Conservation (phyloP, 2,797 vertebrate species). For the Poliocrania exsul region DNA sequence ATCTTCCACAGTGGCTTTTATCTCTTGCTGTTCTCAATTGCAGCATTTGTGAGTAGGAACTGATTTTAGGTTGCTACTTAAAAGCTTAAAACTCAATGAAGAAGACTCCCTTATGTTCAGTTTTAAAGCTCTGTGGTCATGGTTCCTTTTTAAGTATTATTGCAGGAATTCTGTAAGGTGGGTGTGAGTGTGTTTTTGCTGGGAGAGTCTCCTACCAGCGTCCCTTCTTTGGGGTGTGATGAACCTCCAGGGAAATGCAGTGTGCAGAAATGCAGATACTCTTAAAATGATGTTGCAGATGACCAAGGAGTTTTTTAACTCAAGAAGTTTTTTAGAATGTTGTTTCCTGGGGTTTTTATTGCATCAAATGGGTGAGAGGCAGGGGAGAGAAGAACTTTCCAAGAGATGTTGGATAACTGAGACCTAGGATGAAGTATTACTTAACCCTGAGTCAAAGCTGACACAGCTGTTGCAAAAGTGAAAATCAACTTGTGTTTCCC, state of each 20-base stretch:
- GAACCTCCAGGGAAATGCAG: neutral
- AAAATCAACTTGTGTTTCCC: accelerated
- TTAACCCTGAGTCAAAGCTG: neutral
- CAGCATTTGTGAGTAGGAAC: accelerated
- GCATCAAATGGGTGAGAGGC: too few relatives aligned
- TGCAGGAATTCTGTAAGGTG: conserved; percentile 3
- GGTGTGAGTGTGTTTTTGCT: conserved; percentile 46
- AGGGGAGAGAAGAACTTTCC: neutral
- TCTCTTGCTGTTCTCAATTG: accelerated
- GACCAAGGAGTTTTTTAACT: neutral
- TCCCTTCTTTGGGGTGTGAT: neutral
- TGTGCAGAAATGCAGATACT: neutral
- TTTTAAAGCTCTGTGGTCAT: accelerated
- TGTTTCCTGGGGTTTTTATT: neutral
- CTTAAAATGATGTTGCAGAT: accelerated
- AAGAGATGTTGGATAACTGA: neutral
- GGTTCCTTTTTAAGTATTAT: accelerated
- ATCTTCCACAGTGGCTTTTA: accelerated
- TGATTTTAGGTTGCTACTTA: neutral
- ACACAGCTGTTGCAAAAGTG: neutral
- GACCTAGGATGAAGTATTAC: neutral
- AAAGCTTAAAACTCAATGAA: neutral
- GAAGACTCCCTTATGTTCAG: accelerated
- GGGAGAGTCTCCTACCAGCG: neutral
- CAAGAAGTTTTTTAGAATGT: accelerated